Evolutionary conservation across 1,140 invertebrate genomes (phyloP), one percentile per base, ranked within the genome.

Genomic region (Paralvinella palmiformis): DNA sequence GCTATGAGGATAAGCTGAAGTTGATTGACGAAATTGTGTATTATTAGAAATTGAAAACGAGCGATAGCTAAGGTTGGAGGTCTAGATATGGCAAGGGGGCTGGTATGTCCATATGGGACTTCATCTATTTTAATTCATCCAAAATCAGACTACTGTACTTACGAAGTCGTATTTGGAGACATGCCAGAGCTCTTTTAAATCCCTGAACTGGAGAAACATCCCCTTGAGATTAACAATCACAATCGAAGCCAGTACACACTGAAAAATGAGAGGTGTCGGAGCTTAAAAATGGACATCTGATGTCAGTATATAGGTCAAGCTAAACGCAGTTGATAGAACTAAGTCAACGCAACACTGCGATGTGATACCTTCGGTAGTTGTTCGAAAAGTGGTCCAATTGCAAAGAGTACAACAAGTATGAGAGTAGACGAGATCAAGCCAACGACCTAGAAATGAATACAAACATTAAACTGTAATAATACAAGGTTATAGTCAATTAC

Each of bases 151-250:
- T 27, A 13, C n/a, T 10, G 41, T 44, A 78, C 78, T 80, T 24
- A 88, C 75, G n/a, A 88, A 90, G 73, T 96, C 93, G 66, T 88
- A 81, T 70, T 86, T 87, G 35, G 91, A 93, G 24, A 91, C 79
- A 71, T 83, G 85, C 86, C 90, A 92, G 73, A 87, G 83, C 78
- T 87, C 86, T 68, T 75, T 77, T 1, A 94, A 82, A 48, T 94
- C 89, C 65, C 81, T 83, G 50, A 88, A 83, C 82, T 96, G 91
- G 71, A 89, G 80, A 67, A 96, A 87, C 87, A 95, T 90, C 15
- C 90, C 89, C 79, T 93, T 93, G 1, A 97, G 79, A 0, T 92
- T 91, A 0, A 96, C 90, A 3, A 96, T 85, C 69, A 96, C 95
- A 59, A 97, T 92, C 63, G 89, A 86, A 13, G 92, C 90, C 63